phyloP scores from a whole-genome alignment of 2,888 invertebrate species.

The Scaptomyza reducta region DNA sequence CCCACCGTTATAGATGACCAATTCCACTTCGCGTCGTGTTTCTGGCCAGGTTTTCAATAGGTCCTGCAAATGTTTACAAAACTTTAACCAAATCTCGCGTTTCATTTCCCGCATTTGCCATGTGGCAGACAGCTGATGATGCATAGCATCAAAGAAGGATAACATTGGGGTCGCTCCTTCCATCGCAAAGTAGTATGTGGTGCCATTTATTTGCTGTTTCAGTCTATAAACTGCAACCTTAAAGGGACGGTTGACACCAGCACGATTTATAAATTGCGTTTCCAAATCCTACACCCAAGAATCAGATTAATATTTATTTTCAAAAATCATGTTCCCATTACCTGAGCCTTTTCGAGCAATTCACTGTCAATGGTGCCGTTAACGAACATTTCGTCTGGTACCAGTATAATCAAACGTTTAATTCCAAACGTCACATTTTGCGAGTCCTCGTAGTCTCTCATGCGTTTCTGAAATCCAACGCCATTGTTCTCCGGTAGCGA shows the following conservation, averaged over 20 bases:
- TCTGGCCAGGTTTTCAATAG: conserved; percentile 71
- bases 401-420: conserved; percentile 74
- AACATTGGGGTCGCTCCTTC: conserved; percentile 83
- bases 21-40: conserved; percentile 70
- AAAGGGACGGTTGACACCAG: conserved; percentile 78
- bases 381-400: conserved; percentile 79
- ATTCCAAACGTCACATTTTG: conserved; percentile 71
- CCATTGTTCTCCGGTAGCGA: conserved; percentile 61
- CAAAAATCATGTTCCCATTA: conserved; percentile 24
- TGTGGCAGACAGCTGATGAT: conserved; percentile 65
- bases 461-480: conserved; percentile 72
- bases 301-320: neutral
- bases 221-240: conserved; percentile 80
- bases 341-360: conserved; percentile 61
- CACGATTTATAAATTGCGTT: conserved; percentile 66
- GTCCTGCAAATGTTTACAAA: conserved; percentile 70
- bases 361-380: conserved; percentile 67
- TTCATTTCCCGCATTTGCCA: conserved; percentile 78
- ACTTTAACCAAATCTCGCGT: conserved; percentile 80
- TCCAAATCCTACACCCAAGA: conserved; percentile 63
- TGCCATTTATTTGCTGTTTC: conserved; percentile 57
- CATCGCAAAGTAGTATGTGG: conserved; percentile 74
- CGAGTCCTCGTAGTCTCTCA: conserved; percentile 67
- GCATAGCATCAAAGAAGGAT: conserved; percentile 77
- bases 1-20: conserved; percentile 78